Base-by-base conservation (phyloP, 1,140 invertebrate species). In the Hycleus phaleratus region DNA sequence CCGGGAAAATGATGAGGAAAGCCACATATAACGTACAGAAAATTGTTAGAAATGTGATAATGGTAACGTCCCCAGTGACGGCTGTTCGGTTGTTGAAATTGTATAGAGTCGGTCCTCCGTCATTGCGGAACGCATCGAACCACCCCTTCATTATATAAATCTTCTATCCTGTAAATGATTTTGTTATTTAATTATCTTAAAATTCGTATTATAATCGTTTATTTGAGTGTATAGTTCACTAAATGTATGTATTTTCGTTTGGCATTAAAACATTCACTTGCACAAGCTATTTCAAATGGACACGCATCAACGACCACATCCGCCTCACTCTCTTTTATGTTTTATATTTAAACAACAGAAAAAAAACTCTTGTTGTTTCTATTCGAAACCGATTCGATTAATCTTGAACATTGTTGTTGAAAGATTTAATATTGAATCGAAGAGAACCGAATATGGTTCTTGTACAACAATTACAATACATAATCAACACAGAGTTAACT, bases 101-200 rank as follows among this genome's bases (percentile, higher is more conserved):
- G 79, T 97, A 97, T 56, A 95, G 82, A 56, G 93, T 95, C 40
- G 94, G 93, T 56, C 91, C 92, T 63, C 90, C 91, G 76, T 95
- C 91, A 73, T 85, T 85, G 63, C 92, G 85, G 81, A 97, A 96
- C 59, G 91, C 91, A 73, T 93, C 91, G 74, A 93, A 93, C 90
- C 90, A 93, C 72, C 90, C 91, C 81, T 84, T 90, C 90, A 92
- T 92, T 63, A 61, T 32, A 18, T 18, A 18, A 18, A 18, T 3
- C 7, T 32, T 32, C 32, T 32, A 32, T 32, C 18, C 18, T 18
- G 18, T 18, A 18, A 18, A 18, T 18, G 18, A 18, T 18, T 18
- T 1, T 18, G 2, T 18, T 18, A 18, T 18, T 18, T 18, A 18
- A 18, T 18, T 18, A 18, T 18, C 18, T 18, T 18, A 18, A 18